Evolutionary conservation across 2,113 vertebrate species (phyloP), one percentile per base, ranked within the genome.

Genomic region (Rhinogobius similis): DNA sequence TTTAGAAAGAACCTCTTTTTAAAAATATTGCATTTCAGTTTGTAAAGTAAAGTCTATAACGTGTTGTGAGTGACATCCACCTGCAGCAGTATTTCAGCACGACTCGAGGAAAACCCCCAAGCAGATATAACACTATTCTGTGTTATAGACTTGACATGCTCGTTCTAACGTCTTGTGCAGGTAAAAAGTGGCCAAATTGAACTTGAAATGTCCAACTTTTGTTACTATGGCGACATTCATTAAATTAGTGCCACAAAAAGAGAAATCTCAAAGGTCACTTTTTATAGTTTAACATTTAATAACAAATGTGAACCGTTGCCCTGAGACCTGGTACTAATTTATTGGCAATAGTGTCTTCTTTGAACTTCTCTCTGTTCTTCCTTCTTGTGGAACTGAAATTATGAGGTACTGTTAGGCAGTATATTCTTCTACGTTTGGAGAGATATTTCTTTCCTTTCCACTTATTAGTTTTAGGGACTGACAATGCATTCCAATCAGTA

Each of bases 251-350:
- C 5, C 55, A 58, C 55, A 58, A 58, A 58, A 58, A 20, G 26
- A 58, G 26, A 29, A 58, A 58, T 27, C 55, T 20, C 55, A 58
- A 58, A 58, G 55, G 55, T 58, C 55, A 58, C 16, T 29, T 29
- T 58, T 58, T 26, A 56, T 56, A 58, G 55, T 58, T 58, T 58
- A 29, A 58, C 55, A 58, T 58, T 58, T 58, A 58, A 58, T 58
- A 58, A 58, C 55, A 58, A 29, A 58, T 58, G 24, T 29, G 55
- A 29, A 58, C 26, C 55, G 16, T 58, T 27, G 55, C 26, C 26
- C 26, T 27, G 24, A 58, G 55, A 58, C 26, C 14, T 9, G 9
- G 55, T 8, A 58, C 55, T 58, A 27, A 58, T 58, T 58, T 58
- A 58, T 58, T 29, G 55, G 55, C 55, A 58, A 18, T 58, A 29